phyloP scores from a whole-genome alignment of 2,888 invertebrate species.

The Nephrotoma guestfalica region DNA sequence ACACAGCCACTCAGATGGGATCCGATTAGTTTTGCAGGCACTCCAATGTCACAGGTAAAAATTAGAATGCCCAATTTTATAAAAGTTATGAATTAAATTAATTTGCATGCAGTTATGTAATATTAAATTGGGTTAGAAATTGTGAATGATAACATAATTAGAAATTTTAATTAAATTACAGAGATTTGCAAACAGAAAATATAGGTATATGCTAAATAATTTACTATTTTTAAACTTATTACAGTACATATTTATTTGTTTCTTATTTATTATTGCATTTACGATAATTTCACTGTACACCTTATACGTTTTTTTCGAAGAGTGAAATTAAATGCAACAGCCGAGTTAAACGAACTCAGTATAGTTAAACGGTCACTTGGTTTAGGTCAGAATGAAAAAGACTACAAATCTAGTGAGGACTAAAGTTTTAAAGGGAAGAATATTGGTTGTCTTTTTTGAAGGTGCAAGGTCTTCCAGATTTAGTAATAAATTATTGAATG shows the following conservation, averaged over 20 bases:
- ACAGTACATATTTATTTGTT: background rate
- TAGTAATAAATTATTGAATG: no score
- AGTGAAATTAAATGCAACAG: background rate
- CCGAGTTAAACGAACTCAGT: background rate
- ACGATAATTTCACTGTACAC: background rate
- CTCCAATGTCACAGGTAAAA: conserved; percentile 24
- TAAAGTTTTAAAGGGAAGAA: no score
- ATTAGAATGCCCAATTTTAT: background rate
- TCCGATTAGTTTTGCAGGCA: conserved; percentile 19
- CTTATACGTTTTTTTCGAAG: background rate
- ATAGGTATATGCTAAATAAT: background rate
- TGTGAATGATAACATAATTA: background rate
- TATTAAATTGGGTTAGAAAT: background rate
- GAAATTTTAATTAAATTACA: background rate
- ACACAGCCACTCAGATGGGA: conserved; percentile 19
- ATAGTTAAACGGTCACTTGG: no score
- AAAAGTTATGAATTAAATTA: background rate
- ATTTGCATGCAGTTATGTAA: background rate
- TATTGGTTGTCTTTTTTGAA: no score
- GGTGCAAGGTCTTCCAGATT: no score
- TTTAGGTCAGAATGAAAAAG: no score
- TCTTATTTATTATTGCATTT: background rate
- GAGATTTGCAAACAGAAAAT: background rate
- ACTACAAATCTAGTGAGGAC: no score
- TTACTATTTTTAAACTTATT: background rate